A percentile compares a stretch with the other conserved stretches of the same genome.
Evolutionary conservation across 1,140 invertebrate genomes (phyloP).

Genomic region (Archivesica marissinica): DNA sequence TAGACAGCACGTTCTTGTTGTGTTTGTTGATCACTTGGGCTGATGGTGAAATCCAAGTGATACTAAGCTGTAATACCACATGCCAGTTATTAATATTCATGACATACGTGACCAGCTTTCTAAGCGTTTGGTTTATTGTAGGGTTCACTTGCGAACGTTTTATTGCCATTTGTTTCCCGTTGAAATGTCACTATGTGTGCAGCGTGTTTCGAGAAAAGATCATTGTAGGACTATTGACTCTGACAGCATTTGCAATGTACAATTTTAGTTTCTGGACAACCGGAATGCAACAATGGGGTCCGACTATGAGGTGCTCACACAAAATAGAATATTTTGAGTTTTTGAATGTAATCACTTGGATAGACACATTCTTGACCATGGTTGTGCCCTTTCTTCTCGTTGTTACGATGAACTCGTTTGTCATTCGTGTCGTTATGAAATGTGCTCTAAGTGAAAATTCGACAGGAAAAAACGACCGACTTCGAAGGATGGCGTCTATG

Average conservation of each 20-base stretch:
- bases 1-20: slow-evolving; percentile 23
- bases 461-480: background rate
- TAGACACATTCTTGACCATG: slow-evolving; percentile 86
- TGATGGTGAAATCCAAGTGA: slow-evolving; percentile 9
- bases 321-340: slow-evolving; percentile 65
- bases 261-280: slow-evolving; percentile 60
- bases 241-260: slow-evolving; percentile 65
- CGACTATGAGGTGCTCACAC: background rate
- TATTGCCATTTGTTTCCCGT: slow-evolving; percentile 76
- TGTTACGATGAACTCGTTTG: slow-evolving; percentile 84
- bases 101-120: slow-evolving; percentile 73
- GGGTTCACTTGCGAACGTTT: slow-evolving; percentile 80
- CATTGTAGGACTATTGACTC: slow-evolving; percentile 21
- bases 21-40: slow-evolving; percentile 31
- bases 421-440: background rate
- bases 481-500: background rate
- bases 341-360: slow-evolving; percentile 85
- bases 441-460: background rate
- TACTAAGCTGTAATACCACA: background rate
- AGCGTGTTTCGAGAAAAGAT: slow-evolving; percentile 63
- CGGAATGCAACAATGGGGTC: slow-evolving; percentile 25
- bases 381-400: slow-evolving; percentile 85
- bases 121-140: slow-evolving; percentile 80
- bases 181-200: slow-evolving; percentile 71
- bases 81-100: slow-evolving; percentile 75